phyloP scores from a whole-genome alignment of 2,888 invertebrate genomes.

The Congeria kusceri region DNA sequence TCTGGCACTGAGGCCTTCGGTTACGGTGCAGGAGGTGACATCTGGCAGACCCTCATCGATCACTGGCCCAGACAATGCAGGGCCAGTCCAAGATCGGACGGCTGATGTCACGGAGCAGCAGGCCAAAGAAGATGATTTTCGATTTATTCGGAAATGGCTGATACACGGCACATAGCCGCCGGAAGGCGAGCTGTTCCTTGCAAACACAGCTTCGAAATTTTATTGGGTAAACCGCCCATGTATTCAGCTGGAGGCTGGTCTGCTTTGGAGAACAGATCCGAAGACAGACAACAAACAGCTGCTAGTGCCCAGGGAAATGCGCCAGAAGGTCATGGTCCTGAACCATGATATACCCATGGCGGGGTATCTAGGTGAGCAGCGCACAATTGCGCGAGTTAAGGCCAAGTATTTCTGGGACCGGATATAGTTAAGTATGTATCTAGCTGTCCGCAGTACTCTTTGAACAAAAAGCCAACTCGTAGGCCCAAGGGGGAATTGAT shows the following conservation, averaged over 20 bases:
- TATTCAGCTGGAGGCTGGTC: not conserved
- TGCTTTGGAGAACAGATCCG: conserved; percentile 12
- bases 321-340: not conserved
- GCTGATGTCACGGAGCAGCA: not conserved
- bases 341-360: conserved; percentile 3
- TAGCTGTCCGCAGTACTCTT: conserved; percentile 2
- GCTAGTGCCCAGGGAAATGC: conserved; percentile 12
- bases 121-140: not conserved
- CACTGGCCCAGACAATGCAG: not conserved
- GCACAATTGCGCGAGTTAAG: too few species aligned
- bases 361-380: too few species aligned
- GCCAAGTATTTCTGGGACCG: conserved; percentile 14
- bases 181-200: too few species aligned
- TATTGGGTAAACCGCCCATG: conserved; percentile 13
- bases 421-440: conserved; percentile 5
- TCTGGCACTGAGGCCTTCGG: not conserved
- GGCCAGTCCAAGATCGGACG: not conserved
- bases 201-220: not conserved
- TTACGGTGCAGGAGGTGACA: not conserved
- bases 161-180: not conserved
- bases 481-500: conserved; percentile 1
- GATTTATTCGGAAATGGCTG: not conserved
- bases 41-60: not conserved
- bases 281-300: not conserved
- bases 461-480: conserved; percentile 1